Base-by-base conservation (phyloP, 1,140 invertebrate genomes). In the Amyelois transitella region DNA sequence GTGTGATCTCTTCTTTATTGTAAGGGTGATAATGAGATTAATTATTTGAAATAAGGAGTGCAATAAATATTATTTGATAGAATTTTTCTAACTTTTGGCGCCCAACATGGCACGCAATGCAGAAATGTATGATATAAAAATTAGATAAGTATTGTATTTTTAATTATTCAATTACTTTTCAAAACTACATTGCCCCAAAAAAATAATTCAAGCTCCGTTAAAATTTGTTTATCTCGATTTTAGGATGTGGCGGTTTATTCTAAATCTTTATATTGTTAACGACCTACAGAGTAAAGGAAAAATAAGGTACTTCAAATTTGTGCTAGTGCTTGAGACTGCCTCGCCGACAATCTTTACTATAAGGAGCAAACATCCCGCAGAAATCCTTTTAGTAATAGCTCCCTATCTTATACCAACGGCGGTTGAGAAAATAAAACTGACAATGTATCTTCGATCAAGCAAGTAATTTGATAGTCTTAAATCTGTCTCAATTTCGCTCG, bases 1-100 rank as follows among this genome's bases (percentile, higher is more conserved):
- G 78, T 79, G 75, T 43, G 47, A 50, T 21, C 45, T 48, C n/a
- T n/a, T 48, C 45, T 21, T 48, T 19, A 38, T 14, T 6, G 12
- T 38, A 14, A 38, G 2, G 1, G 17, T 14, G 12, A 38, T 38
- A 38, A 2, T 38, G 12, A 12, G 10, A 32, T 38, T 38, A 14
- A n/a, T 38, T 38, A 3, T 8, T 14, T 14, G 32, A 28, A 6
- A 28, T 1, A 8, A 10, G 12, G 7, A 38, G 1, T 6, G 17
- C 1, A 38, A 38, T 38, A 4, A 3, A 14, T 14, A 38, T 14
- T 38, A 38, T 38, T 38, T 38, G 17, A 1, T 38, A 38, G n/a
- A 14, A 38, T 14, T 32, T 32, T 38, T 28, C 1, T 28, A 28
- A 28, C 25, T 38, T 38, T n/a, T 38, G 32, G 32, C 32, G 32